These are phyloP conservation scores for Tipula lateralis DNA, from an alignment of 2,888 invertebrate species.

Conservation along the genomic window DNA sequence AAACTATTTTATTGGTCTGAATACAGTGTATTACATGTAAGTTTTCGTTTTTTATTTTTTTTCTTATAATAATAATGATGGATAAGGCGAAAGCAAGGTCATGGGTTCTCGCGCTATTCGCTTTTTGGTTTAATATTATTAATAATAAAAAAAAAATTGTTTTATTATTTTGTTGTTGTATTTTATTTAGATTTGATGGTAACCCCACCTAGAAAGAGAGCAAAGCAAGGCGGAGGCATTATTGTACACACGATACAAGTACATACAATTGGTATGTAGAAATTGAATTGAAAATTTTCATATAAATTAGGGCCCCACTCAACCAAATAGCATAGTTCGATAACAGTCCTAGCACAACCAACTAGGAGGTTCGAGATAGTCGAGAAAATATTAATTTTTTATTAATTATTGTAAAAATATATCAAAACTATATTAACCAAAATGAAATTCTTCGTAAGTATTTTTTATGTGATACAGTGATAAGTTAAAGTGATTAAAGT, in stretches of 20 bases:
- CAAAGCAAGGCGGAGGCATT: constrained; percentile 27
- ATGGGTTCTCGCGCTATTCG: constrained; percentile 34
- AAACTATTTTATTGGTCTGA: neutral
- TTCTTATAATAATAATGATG: constrained; percentile 29
- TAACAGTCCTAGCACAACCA: constrained; percentile 49
- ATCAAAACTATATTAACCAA: neutral
- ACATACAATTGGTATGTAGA: neutral
- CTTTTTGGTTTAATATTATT: neutral
- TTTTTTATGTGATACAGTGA: constrained; percentile 33
- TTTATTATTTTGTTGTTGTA: neutral
- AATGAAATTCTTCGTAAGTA: constrained; percentile 36
- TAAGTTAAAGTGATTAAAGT: constrained; percentile 33
- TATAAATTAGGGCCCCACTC: constrained; percentile 48
- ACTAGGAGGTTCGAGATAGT: constrained; percentile 46
- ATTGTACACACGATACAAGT: neutral
- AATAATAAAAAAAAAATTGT: neutral
- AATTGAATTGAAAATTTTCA: constrained; percentile 31
- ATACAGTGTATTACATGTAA: neutral
- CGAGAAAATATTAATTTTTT: constrained; percentile 31
- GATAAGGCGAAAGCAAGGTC: constrained; percentile 37
- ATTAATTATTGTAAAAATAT: constrained; percentile 2
- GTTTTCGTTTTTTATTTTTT: neutral
- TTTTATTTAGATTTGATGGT: constrained; percentile 35
- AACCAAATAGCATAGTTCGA: constrained; percentile 49
- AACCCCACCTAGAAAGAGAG: constrained; percentile 33